Evolutionary conservation across 2,797 vertebrate species (phyloP).

Genomic region (Brachyrhaphis roseni): DNA sequence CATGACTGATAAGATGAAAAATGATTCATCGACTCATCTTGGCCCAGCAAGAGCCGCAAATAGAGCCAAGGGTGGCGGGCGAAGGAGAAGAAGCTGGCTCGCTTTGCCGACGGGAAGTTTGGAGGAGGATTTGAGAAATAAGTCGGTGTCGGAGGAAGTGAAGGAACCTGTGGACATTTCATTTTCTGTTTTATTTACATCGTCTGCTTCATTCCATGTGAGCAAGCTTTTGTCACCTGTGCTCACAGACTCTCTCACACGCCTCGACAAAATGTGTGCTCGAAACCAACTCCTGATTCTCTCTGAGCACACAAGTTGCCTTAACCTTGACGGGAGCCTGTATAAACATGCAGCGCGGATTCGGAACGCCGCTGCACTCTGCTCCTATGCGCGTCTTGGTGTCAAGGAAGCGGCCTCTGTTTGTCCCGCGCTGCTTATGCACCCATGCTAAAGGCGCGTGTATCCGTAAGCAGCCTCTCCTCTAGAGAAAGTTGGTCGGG

Average conservation of each 20-base stretch:
- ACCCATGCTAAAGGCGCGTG: constrained; percentile 36
- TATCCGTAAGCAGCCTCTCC: constrained; percentile 45
- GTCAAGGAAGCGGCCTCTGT: constrained; percentile 30
- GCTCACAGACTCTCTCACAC: constrained; percentile 5
- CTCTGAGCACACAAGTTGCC: constrained; percentile 33
- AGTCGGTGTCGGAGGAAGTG: constrained; percentile 34
- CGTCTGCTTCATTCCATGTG: constrained; percentile 32
- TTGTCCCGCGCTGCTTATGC: constrained; percentile 45
- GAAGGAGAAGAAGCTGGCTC: constrained; percentile 64
- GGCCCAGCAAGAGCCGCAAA: constrained; percentile 56
- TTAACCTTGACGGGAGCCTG: constrained; percentile 68
- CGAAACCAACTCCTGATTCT: constrained; percentile 24
- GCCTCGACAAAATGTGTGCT: background rate
- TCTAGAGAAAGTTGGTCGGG: constrained; percentile 70
- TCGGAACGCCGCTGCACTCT: constrained; percentile 45
- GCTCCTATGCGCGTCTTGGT: constrained; percentile 3
- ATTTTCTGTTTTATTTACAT: constrained; percentile 39
- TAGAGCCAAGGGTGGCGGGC: constrained; percentile 49
- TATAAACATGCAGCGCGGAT: constrained; percentile 74
- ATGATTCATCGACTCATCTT: constrained; percentile 72
- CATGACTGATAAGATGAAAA: constrained; percentile 77
- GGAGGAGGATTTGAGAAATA: constrained; percentile 44
- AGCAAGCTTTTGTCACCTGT: constrained; percentile 28
- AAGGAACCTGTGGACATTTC: constrained; percentile 28
- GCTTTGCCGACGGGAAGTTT: constrained; percentile 56